Conservation (phyloP, 2,888 invertebrate species). For the Melieria omissa region DNA sequence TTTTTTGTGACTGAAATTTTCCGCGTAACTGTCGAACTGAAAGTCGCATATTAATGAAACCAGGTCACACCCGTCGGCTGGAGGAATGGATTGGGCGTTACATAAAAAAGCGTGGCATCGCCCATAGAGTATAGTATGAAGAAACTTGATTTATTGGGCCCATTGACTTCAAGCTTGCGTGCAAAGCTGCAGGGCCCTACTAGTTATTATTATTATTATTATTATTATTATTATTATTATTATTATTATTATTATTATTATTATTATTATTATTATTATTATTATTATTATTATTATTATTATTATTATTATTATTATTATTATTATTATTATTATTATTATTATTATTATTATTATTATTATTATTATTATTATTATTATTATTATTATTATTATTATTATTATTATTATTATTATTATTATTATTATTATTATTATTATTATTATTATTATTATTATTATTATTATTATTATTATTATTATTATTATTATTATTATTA, state of each 20-base stretch:
- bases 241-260: slow-evolving; percentile 4
- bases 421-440: slow-evolving; percentile 4
- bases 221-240: slow-evolving; percentile 4
- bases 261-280: slow-evolving; percentile 4
- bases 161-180: too few relatives aligned
- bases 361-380: slow-evolving; percentile 4
- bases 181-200: too few relatives aligned
- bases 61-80: too few relatives aligned
- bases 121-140: too few relatives aligned
- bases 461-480: slow-evolving; percentile 4
- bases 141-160: too few relatives aligned
- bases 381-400: slow-evolving; percentile 4
- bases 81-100: too few relatives aligned
- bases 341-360: slow-evolving; percentile 4
- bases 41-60: too few relatives aligned
- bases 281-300: slow-evolving; percentile 4
- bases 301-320: slow-evolving; percentile 4
- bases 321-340: slow-evolving; percentile 4
- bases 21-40: too few relatives aligned
- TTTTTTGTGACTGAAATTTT: too few relatives aligned
- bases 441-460: slow-evolving; percentile 4
- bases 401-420: slow-evolving; percentile 4
- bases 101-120: too few relatives aligned
- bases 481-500: slow-evolving; percentile 4
- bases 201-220: too few relatives aligned